Evolutionary conservation across 2,888 invertebrate species (phyloP), one percentile per base, ranked within the genome.

Genomic region (Pyrrhosoma nymphula): DNA sequence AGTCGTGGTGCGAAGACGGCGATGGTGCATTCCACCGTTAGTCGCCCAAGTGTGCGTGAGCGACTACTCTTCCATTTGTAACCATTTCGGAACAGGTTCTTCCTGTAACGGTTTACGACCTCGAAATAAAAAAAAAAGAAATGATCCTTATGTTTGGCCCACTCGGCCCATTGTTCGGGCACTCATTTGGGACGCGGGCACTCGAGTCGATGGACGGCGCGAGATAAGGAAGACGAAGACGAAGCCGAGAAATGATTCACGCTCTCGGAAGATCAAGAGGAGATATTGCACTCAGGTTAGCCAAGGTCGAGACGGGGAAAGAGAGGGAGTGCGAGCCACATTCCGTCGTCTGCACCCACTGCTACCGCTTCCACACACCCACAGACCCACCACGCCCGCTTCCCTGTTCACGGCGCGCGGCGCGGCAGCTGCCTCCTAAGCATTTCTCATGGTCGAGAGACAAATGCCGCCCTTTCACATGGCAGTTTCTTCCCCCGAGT

Each of bases 51-150:
- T 10, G 69, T n/a, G 69, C 69, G n/a, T 60, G 69, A 69, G 69
- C 63, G 39, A 30, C 63, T 69, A 18, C 60, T 23, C 18, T 35
- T 91, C 69, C 60, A 60, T 35, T 63, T 23, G 26, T 26, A 91
- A 56, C 90, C 30, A 56, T 56, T 91, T 35, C 39, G 23, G 63
- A 91, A 69, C 91, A 56, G 91, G 91, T 91, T 91, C 63, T n/a
- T 35, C 30, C 35, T 63, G 35, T 91, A 91, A 91, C 91, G 91
- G 91, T 39, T 39, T 30, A 56, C 69, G 91, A 91, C 91, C 91
- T 69, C 63, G 6, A 60, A 63, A 26, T 23, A 56, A 63, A 91
- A 60, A 91, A 91, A n/a, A 60, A 60, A 20, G 60, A 60, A 60
- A 2, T 91, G 26, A 60, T 60, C 69, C 18, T 69, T 23, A n/a